Evolutionary conservation across 2,888 invertebrate genomes (phyloP).

Genomic region (Heliconius ismenius): DNA sequence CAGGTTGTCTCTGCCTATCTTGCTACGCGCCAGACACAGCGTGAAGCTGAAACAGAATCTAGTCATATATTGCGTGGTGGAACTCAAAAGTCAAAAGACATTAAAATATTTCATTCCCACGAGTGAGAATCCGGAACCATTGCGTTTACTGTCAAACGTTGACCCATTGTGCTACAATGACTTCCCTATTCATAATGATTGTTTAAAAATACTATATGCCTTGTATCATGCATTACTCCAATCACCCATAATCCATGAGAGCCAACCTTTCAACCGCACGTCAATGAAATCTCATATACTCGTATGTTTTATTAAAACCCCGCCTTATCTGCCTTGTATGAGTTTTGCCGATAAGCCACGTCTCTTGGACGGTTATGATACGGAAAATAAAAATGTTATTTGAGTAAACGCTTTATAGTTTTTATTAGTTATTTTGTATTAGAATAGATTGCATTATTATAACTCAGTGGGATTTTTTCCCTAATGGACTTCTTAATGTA

Average conservation of each 20-base stretch:
- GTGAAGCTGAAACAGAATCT: too few relatives aligned
- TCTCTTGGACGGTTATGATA: slow-evolving; percentile 32
- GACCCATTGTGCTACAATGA: too few relatives aligned
- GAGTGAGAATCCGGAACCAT: too few relatives aligned
- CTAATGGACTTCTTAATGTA: too few relatives aligned
- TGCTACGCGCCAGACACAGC: too few relatives aligned
- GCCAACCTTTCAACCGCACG: slow-evolving; percentile 28
- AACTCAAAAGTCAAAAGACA: too few relatives aligned
- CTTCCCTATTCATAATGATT: too few relatives aligned
- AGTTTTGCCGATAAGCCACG: slow-evolving; percentile 40
- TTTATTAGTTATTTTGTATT: neutral
- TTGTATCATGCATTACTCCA: neutral
- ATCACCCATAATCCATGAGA: slow-evolving; percentile 14
- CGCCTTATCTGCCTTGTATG: slow-evolving; percentile 32
- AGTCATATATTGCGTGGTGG: too few relatives aligned
- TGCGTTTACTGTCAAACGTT: too few relatives aligned
- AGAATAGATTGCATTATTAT: neutral
- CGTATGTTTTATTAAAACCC: slow-evolving; percentile 36
- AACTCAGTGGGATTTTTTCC: too few relatives aligned
- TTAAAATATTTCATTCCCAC: too few relatives aligned
- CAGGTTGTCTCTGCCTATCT: too few relatives aligned
- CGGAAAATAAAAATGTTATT: slow-evolving; percentile 15
- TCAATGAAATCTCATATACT: slow-evolving; percentile 42
- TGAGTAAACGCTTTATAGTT: neutral
- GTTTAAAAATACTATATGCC: neutral